Evolutionary conservation across 2,113 vertebrate species (phyloP).

Genomic region (Phalacrocorax pelagicus): DNA sequence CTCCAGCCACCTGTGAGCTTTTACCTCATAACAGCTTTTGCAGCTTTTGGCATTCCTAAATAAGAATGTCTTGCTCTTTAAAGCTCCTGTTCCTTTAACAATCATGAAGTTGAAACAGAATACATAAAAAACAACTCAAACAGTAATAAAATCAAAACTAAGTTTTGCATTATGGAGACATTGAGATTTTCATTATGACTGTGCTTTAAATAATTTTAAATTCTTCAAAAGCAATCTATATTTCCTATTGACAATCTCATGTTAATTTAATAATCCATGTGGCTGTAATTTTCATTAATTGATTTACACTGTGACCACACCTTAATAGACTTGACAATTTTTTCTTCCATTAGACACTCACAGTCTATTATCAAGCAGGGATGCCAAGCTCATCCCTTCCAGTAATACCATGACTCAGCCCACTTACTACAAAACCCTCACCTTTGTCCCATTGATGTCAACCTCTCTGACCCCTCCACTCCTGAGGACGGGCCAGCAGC

Average conservation of each 20-base stretch:
- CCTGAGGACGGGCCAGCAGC: neutral
- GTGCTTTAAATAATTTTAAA: conserved; percentile 10
- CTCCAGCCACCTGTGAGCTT: neutral
- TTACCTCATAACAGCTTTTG: neutral
- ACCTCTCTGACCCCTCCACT: neutral
- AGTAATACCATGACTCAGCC: neutral
- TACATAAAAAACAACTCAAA: neutral
- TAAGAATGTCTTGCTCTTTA: neutral
- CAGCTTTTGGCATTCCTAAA: neutral
- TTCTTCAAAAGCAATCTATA: conserved; percentile 10
- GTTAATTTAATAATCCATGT: neutral
- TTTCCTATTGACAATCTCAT: conserved; percentile 20
- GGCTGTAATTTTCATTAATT: conserved; percentile 29
- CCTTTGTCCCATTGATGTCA: neutral
- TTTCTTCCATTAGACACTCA: neutral
- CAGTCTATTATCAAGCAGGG: neutral
- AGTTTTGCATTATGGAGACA: neutral
- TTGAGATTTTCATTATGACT: neutral
- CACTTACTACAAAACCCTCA: neutral
- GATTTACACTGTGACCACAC: neutral
- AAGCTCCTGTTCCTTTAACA: neutral
- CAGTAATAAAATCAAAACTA: neutral
- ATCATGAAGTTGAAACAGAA: neutral
- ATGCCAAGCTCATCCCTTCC: neutral
- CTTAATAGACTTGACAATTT: conserved; percentile 10